phyloP scores from a whole-genome alignment of 2,113 vertebrate genomes.

The Pyxicephalus adspersus region DNA sequence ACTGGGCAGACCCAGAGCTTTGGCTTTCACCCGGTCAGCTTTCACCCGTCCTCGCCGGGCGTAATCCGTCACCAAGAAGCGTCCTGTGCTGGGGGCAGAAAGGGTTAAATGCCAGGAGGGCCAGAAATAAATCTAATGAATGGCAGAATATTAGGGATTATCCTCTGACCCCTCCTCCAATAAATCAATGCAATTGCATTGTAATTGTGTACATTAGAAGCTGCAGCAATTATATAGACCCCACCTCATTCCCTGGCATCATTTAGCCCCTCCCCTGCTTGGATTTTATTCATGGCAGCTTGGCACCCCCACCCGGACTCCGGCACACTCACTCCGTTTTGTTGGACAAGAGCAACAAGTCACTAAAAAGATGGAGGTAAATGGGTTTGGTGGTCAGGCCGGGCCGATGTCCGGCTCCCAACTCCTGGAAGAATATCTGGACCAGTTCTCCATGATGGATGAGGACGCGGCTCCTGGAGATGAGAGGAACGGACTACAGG shows the following conservation, averaged over 20 bases:
- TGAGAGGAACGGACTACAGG: conserved; percentile 71
- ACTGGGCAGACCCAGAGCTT: conserved; percentile 66
- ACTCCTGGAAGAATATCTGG: conserved; percentile 62
- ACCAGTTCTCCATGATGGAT: conserved; percentile 70
- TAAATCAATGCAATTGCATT: too few species aligned
- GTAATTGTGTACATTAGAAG: too few species aligned
- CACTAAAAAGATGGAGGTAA: conserved; percentile 73
- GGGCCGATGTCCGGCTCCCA: conserved; percentile 33
- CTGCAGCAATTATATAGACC: too few species aligned
- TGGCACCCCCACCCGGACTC: not conserved
- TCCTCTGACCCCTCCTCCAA: too few species aligned
- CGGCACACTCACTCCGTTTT: conserved; percentile 66
- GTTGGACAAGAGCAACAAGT: conserved; percentile 70
- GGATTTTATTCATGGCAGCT: accelerated
- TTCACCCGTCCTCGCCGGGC: conserved; percentile 65
- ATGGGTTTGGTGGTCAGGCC: conserved; percentile 63
- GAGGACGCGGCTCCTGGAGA: conserved; percentile 71
- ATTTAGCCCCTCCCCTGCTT: too few species aligned
- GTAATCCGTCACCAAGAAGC: conserved; percentile 72
- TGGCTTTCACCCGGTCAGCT: conserved; percentile 62
- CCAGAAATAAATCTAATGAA: too few species aligned
- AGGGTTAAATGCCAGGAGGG: too few species aligned
- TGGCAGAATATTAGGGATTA: too few species aligned
- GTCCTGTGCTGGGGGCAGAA: conserved; percentile 64
- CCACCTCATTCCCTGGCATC: too few species aligned